Base-by-base conservation (phyloP, 2,113 vertebrate species). In the Crotalus horridus region DNA sequence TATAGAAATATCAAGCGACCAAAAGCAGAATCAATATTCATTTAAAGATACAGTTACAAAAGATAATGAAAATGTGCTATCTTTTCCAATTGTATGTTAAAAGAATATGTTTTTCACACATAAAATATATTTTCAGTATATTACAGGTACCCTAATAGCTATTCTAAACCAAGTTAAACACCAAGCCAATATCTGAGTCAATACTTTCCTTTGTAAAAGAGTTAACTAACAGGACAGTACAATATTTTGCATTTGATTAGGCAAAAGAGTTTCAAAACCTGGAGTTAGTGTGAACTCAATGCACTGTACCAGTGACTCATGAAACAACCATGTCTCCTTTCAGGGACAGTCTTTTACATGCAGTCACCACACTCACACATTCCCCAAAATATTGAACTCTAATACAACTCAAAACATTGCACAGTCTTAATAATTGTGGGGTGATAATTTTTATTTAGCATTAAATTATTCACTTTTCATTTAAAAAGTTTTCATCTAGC, bases 11-110 rank as follows among this genome's bases (percentile, higher is more conserved):
- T 87, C 29, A 96, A 29, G 9, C 74, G 23, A 69, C 43, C 7
- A 12, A 74, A 0, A 0, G 33, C 0, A 0, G 94, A 81, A 81
- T 43, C 24, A n/a, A 1, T 90, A 58, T 7, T 53, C 1, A 0
- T 51, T 90, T 90, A 39, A 55, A 43, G 9, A 87, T 4, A 21
- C 89, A 61, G 85, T 90, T 94, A 10, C n/a, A 33, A 92, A 93
- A 87, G 26, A 48, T 61, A 69, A 17, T 33, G 11, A 56, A 89
- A 92, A 92, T 33, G 26, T 20, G 24, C 89, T 59, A 24, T 23
- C 10, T 39, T 48, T 91, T 0, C 15, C 15, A 53, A 6, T 1
- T 51, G n/a, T 74, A 93, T 88, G 3, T 21, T 53, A 90, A 17
- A 6, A 13, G 89, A 91, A 43, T 88, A 85, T 91, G 33, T 48